Conservation (phyloP, 2,113 vertebrate species). For the Takifugu bimaculatus region DNA sequence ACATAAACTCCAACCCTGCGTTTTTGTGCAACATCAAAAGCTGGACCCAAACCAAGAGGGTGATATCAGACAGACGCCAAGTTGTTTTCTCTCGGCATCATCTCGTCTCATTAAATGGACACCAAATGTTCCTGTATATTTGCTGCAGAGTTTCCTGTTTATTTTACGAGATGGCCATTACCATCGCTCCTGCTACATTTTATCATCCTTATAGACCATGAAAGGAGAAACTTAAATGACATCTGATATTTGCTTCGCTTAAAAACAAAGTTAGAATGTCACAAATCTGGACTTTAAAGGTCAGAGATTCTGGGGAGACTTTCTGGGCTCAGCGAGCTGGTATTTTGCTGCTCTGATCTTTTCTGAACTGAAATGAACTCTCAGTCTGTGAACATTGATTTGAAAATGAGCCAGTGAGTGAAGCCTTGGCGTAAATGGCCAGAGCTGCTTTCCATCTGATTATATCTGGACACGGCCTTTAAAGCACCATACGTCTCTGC, state of each 20-base stretch:
- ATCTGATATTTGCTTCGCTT: conserved; percentile 36
- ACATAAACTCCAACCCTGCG: conserved; percentile 6
- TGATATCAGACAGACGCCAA: conserved; percentile 2
- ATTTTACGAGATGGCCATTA: neutral
- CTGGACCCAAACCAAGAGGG: conserved; percentile 4
- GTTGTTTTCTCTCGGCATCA: neutral
- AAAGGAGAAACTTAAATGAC: conserved; percentile 22
- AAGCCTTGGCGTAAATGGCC: neutral
- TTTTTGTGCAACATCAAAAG: neutral
- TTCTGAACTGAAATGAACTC: conserved; percentile 21
- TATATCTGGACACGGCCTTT: conserved; percentile 4
- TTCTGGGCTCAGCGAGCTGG: conserved; percentile 17
- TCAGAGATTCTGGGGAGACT: conserved; percentile 23
- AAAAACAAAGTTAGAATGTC: conserved; percentile 25
- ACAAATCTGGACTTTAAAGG: conserved; percentile 13
- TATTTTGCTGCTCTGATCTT: conserved; percentile 15
- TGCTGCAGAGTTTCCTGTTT: neutral
- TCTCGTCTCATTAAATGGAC: conserved; percentile 1
- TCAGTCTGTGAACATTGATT: conserved; percentile 16
- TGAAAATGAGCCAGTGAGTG: conserved; percentile 4
- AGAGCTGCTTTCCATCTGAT: conserved; percentile 27
- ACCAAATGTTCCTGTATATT: neutral
- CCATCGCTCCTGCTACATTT: neutral
- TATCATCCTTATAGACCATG: conserved; percentile 10
- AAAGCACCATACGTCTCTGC: conserved; percentile 12